phyloP scores from a whole-genome alignment of 2,797 vertebrate genomes.

The Enteromius viviparus region DNA sequence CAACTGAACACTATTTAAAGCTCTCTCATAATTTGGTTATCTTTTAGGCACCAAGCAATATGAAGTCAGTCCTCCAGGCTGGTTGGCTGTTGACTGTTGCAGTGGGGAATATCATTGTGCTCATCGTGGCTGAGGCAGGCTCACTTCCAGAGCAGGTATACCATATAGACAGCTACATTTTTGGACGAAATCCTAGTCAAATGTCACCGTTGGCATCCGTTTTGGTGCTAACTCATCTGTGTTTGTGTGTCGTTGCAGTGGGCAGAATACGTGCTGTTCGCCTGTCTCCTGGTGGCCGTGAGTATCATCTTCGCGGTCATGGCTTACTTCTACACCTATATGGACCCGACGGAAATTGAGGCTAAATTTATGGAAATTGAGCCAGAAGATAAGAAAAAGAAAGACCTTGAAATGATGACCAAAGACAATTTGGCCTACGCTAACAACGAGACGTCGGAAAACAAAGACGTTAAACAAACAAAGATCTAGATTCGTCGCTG shows the following conservation, averaged over 20 bases:
- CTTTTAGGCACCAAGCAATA: constrained; percentile 90
- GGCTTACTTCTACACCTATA: constrained; percentile 90
- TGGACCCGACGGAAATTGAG: constrained; percentile 85
- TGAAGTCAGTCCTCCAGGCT: constrained; percentile 97
- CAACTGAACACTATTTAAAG: no score
- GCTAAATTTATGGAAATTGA: constrained; percentile 75
- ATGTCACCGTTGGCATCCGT: neutral
- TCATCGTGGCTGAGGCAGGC: constrained; percentile 86
- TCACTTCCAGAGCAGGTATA: constrained; percentile 82
- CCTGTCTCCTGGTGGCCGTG: constrained; percentile 83
- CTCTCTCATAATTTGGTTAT: neutral
- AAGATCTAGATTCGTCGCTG: constrained; percentile 61
- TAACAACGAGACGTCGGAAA: neutral
- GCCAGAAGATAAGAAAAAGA: constrained; percentile 61
- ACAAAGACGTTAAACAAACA: constrained; percentile 38
- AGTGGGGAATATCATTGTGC: constrained; percentile 92
- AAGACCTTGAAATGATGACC: constrained; percentile 64
- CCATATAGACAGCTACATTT: neutral
- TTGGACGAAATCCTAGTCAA: neutral
- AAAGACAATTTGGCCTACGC: constrained; percentile 37
- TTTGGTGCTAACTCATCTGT: neutral
- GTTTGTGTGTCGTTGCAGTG: constrained; percentile 75
- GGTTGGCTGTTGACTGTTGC: constrained; percentile 93
- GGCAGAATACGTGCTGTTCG: constrained; percentile 93
- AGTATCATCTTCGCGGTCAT: constrained; percentile 88